A percentile compares a stretch with the other conserved stretches of the same genome.
Evolutionary conservation across 2,113 vertebrate species (phyloP).

Genomic region (Sterna hirundo): DNA sequence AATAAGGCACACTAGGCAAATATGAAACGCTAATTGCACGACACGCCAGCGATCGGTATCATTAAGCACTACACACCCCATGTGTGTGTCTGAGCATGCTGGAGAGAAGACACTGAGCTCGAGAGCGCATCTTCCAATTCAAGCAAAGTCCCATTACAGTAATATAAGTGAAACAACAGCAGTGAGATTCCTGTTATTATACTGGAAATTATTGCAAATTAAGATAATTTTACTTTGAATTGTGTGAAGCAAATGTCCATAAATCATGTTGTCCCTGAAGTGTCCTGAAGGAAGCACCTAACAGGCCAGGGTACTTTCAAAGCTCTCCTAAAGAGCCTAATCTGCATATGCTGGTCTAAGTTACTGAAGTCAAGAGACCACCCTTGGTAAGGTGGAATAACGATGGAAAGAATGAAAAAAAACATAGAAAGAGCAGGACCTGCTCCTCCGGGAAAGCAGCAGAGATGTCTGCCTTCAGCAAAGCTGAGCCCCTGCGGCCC

Average conservation of each 20-base stretch:
- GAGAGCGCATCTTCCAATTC: neutral
- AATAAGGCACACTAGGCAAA: neutral
- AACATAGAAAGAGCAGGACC: neutral
- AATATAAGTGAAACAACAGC: neutral
- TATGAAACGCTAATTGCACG: neutral
- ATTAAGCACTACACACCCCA: neutral
- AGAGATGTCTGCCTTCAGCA: fast-evolving
- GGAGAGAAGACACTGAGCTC: neutral
- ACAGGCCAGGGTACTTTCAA: neutral
- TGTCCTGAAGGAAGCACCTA: neutral
- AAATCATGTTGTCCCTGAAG: neutral
- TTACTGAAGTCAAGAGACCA: neutral
- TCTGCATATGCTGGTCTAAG: neutral
- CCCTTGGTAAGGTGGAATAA: neutral
- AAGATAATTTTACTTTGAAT: neutral
- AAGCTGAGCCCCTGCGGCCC: neutral
- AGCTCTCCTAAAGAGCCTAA: neutral
- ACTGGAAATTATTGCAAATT: neutral
- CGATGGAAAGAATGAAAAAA: neutral
- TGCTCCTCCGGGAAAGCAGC: neutral
- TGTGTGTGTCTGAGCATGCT: neutral
- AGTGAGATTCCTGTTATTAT: neutral
- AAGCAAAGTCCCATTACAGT: neutral
- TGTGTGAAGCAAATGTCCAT: neutral
- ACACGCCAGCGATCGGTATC: neutral